Conservation (phyloP, 1,140 invertebrate genomes). For the Aporrectodea caliginosa region DNA sequence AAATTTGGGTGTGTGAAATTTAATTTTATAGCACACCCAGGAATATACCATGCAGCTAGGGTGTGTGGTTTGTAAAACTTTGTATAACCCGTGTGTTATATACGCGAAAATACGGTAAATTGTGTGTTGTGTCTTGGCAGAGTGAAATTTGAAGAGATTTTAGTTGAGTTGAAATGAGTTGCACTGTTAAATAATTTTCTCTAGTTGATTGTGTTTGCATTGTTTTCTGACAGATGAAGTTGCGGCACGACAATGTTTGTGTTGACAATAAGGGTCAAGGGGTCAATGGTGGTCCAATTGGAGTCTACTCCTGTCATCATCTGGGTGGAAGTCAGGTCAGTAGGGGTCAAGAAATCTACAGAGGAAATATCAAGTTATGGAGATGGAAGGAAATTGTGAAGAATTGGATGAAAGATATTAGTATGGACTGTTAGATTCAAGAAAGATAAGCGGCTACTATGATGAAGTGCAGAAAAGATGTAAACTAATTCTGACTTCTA, state of each 20-base stretch:
- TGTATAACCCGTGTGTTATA: too few species aligned
- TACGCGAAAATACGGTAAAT: background rate
- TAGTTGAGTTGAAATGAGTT: background rate
- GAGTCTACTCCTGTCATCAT: slow-evolving; percentile 81
- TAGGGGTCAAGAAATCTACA: too few species aligned
- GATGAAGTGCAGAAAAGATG: too few species aligned
- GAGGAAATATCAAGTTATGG: too few species aligned
- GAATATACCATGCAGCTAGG: background rate
- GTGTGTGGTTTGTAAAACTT: too few species aligned
- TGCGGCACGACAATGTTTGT: slow-evolving; percentile 61
- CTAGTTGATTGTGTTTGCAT: background rate
- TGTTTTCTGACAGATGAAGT: slow-evolving; percentile 11
- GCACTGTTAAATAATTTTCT: background rate
- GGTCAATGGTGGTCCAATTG: slow-evolving; percentile 53
- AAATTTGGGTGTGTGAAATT: background rate
- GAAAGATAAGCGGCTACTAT: too few species aligned
- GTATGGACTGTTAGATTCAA: too few species aligned
- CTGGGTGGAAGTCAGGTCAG: slow-evolving; percentile 90
- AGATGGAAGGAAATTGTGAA: too few species aligned
- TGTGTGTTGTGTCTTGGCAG: background rate
- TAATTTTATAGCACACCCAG: background rate
- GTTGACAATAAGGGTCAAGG: slow-evolving; percentile 81
- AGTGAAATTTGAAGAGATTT: background rate
- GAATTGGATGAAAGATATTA: too few species aligned
- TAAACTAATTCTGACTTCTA: too few species aligned